Conservation (phyloP, 2,113 vertebrate genomes). For the Myodes glareolus region DNA sequence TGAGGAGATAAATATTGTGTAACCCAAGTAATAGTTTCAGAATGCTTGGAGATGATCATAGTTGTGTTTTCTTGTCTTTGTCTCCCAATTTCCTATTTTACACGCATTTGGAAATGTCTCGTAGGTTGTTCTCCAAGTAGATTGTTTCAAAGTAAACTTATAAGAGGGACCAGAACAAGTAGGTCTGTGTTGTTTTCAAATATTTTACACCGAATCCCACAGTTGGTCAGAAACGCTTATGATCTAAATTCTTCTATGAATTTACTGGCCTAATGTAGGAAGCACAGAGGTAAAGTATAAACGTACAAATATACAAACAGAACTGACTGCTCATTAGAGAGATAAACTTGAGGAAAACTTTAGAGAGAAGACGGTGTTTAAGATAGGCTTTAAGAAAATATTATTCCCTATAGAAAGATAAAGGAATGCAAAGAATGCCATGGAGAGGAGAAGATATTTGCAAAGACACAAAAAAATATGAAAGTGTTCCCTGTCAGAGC, state of each 20-base stretch:
- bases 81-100: neutral
- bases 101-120: neutral
- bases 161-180: neutral
- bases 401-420: neutral
- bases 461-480: neutral
- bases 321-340: neutral
- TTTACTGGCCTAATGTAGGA: too few relatives aligned
- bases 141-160: neutral
- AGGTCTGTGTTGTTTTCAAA: neutral
- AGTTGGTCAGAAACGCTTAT: neutral
- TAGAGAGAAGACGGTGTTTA: neutral
- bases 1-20: neutral
- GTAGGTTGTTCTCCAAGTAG: neutral
- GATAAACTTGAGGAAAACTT: neutral
- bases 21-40: neutral
- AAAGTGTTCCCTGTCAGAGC: neutral
- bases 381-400: neutral
- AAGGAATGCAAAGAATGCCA: neutral
- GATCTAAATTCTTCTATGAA: neutral
- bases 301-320: neutral
- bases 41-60: neutral
- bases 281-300: neutral
- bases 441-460: neutral
- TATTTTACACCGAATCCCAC: neutral
- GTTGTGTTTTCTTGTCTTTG: neutral